Conservation (phyloP, 1,140 invertebrate genomes). For the Oscheius sp. region DNA sequence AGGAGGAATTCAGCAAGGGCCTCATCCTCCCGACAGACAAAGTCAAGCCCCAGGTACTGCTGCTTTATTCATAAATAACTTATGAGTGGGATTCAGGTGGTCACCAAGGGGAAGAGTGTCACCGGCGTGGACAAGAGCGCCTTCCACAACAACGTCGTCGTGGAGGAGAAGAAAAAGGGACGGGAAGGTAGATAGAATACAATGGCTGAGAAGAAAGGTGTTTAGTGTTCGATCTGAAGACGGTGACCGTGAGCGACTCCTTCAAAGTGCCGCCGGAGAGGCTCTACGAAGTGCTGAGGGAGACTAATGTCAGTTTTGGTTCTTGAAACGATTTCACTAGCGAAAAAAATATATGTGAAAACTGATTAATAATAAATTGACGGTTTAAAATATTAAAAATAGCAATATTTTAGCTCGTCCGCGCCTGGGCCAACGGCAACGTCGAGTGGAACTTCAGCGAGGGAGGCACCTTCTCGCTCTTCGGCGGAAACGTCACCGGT, state of each 20-base stretch:
- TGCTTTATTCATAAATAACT: not conserved
- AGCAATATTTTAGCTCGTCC: conserved; percentile 71
- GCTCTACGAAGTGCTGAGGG: conserved; percentile 50
- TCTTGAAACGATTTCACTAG: not conserved
- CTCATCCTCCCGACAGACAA: conserved; percentile 62
- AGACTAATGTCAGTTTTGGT: conserved; percentile 29
- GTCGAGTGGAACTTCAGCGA: conserved; percentile 72
- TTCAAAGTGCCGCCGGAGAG: conserved; percentile 55
- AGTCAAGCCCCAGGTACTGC: conserved; percentile 41
- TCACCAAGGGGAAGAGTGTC: conserved; percentile 46
- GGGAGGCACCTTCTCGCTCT: conserved; percentile 82
- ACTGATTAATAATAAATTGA: not conserved
- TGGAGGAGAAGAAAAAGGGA: not conserved
- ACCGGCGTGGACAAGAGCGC: conserved; percentile 45
- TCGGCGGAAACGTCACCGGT: conserved; percentile 85
- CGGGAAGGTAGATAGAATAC: not conserved
- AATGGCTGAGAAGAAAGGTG: no score
- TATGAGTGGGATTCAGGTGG: not conserved
- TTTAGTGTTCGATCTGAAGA: conserved; percentile 32
- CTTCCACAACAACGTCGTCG: conserved; percentile 48
- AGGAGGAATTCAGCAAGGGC: conserved; percentile 70
- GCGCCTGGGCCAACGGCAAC: conserved; percentile 68
- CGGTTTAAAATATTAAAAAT: not conserved
- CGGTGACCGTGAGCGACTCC: conserved; percentile 31
- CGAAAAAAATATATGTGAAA: not conserved